These are phyloP conservation scores for Noctua fimbriata DNA, from an alignment of 2,888 invertebrate species.

Conservation along the genomic window DNA sequence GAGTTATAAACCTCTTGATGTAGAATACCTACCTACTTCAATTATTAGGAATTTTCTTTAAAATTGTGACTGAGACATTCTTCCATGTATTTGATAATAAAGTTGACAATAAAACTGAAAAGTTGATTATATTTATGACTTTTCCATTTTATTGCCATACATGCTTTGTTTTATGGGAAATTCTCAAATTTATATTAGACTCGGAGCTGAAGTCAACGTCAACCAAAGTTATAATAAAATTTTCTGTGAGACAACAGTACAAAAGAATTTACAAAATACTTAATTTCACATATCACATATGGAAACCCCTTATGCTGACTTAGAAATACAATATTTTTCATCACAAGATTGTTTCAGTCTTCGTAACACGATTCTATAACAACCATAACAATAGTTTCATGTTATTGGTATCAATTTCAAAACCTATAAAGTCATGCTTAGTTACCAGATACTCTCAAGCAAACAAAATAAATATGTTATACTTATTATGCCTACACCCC, in stretches of 20 bases:
- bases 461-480: neutral
- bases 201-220: neutral
- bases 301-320: neutral
- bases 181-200: neutral
- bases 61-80: constrained; percentile 3
- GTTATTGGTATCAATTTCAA: neutral
- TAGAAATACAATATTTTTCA: neutral
- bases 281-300: neutral
- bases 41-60: neutral
- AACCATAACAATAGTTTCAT: neutral
- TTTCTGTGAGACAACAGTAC: neutral
- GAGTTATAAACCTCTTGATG: neutral
- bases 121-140: constrained; percentile 36
- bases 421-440: neutral
- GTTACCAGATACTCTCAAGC: neutral
- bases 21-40: neutral
- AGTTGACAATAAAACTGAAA: constrained; percentile 5
- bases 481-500: neutral
- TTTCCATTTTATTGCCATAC: constrained; percentile 25
- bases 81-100: neutral
- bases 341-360: neutral
- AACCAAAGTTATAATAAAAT: neutral
- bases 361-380: neutral
- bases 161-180: constrained; percentile 12
- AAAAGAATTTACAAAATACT: too few species aligned